Evolutionary conservation across 2,113 vertebrate genomes (phyloP).

Genomic region (Recurvirostra avosetta): DNA sequence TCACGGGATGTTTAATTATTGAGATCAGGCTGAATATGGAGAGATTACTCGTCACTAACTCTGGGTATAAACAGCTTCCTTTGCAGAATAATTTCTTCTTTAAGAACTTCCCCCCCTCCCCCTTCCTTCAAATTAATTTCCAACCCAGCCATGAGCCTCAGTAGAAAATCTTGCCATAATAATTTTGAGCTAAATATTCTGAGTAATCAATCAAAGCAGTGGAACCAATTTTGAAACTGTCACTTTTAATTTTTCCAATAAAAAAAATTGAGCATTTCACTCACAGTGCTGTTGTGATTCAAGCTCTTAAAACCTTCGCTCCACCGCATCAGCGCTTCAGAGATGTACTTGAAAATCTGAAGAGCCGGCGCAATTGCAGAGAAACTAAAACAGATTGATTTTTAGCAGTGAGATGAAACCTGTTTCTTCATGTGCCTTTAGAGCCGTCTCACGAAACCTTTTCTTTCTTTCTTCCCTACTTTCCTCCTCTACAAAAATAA

Average conservation of each 20-base stretch:
- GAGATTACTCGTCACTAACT: background rate
- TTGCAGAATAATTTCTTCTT: background rate
- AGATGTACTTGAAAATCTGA: background rate
- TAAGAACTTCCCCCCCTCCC: background rate
- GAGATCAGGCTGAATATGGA: background rate
- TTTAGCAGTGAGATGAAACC: background rate
- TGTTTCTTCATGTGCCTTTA: background rate
- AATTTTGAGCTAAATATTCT: slow-evolving; percentile 47
- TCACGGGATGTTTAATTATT: background rate
- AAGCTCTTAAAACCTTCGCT: slow-evolving; percentile 3
- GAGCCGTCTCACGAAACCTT: background rate
- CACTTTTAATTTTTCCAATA: slow-evolving; percentile 60
- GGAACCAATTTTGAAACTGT: slow-evolving; percentile 48
- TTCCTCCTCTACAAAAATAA: background rate
- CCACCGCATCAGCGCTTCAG: background rate
- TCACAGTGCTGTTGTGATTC: background rate
- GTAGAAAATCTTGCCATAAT: slow-evolving; percentile 24
- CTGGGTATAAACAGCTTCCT: background rate
- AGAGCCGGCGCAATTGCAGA: background rate
- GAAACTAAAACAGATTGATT: slow-evolving; percentile 17
- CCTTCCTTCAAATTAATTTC: background rate
- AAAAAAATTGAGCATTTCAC: slow-evolving; percentile 24
- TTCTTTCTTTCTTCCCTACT: background rate
- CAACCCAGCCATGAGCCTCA: background rate
- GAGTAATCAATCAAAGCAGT: slow-evolving; percentile 51